These are phyloP conservation scores for Sebastolobus altivelis DNA, from an alignment of 2,797 vertebrate genomes.

Conservation along the genomic window DNA sequence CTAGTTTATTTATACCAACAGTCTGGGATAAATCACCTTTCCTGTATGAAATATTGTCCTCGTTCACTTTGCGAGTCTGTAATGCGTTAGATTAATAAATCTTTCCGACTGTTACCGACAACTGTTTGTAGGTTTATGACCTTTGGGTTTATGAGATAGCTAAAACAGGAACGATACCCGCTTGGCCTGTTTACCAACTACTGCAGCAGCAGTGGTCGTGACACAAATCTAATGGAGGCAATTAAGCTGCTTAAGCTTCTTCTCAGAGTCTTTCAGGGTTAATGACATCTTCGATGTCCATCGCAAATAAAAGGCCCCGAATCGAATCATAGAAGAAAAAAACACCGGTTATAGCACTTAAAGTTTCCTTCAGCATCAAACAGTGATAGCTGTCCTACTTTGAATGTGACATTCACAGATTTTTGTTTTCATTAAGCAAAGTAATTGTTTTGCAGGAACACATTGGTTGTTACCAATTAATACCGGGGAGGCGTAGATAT, in stretches of 20 bases:
- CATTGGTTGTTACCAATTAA: not conserved
- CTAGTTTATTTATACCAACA: not conserved
- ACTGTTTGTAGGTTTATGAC: not conserved
- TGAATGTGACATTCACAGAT: not conserved
- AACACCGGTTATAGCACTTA: too few relatives aligned
- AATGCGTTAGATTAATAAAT: not conserved
- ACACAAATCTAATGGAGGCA: not conserved
- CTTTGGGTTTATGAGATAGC: not conserved
- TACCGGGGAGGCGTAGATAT: not conserved
- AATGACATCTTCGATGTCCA: not conserved
- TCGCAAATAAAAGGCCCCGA: not conserved
- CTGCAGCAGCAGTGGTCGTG: not conserved
- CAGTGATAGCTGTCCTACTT: not conserved
- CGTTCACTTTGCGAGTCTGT: not conserved
- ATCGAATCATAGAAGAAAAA: not conserved
- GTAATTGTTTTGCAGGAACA: not conserved
- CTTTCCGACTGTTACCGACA: not conserved
- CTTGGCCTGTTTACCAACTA: not conserved
- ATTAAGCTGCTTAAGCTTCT: not conserved
- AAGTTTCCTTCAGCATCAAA: not conserved
- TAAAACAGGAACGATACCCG: not conserved
- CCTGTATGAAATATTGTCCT: not conserved
- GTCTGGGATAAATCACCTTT: not conserved
- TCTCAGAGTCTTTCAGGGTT: not conserved
- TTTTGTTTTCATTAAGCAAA: not conserved